A percentile compares a stretch with the other conserved stretches of the same genome.
phyloP scores from a whole-genome alignment of 2,888 invertebrate genomes.

The Diloba caeruleocephala region DNA sequence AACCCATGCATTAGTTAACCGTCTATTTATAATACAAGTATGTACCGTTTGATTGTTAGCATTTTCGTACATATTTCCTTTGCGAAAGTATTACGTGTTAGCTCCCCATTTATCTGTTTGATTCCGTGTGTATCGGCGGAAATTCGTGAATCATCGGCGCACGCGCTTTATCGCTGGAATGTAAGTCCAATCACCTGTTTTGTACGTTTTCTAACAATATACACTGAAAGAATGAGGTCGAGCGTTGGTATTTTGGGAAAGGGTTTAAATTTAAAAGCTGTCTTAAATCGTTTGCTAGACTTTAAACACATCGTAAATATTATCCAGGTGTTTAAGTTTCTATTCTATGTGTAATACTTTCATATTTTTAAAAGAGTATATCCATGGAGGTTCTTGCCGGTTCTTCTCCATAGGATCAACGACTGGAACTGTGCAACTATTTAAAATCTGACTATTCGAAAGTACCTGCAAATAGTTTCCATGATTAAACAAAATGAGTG shows the following conservation, averaged over 20 bases:
- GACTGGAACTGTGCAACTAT: too few relatives aligned
- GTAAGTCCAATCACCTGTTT: constrained; percentile 39
- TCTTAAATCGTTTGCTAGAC: neutral
- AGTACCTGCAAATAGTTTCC: too few relatives aligned
- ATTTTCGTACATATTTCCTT: constrained; percentile 21
- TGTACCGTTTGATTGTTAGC: neutral
- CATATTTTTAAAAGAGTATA: too few relatives aligned
- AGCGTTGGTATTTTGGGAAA: constrained; percentile 11
- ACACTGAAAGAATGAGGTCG: constrained; percentile 33
- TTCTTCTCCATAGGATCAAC: too few relatives aligned
- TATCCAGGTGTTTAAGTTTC: neutral
- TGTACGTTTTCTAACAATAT: constrained; percentile 41
- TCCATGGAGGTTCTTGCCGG: too few relatives aligned
- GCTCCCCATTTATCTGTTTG: constrained; percentile 31
- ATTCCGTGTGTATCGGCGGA: constrained; percentile 43
- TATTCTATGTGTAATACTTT: too few relatives aligned
- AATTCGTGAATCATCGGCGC: constrained; percentile 47
- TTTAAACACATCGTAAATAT: constrained; percentile 2
- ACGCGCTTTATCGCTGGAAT: constrained; percentile 36
- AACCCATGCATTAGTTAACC: too few relatives aligned
- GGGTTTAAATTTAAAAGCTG: constrained; percentile 1
- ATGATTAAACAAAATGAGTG: too few relatives aligned
- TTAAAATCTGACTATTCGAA: too few relatives aligned
- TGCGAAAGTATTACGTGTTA: constrained; percentile 41
- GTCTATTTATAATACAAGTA: neutral